A percentile compares a stretch with the other conserved stretches of the same genome.
These are phyloP conservation scores for Etheostoma cragini DNA, from an alignment of 2,113 vertebrate genomes.

Conservation along the genomic window DNA sequence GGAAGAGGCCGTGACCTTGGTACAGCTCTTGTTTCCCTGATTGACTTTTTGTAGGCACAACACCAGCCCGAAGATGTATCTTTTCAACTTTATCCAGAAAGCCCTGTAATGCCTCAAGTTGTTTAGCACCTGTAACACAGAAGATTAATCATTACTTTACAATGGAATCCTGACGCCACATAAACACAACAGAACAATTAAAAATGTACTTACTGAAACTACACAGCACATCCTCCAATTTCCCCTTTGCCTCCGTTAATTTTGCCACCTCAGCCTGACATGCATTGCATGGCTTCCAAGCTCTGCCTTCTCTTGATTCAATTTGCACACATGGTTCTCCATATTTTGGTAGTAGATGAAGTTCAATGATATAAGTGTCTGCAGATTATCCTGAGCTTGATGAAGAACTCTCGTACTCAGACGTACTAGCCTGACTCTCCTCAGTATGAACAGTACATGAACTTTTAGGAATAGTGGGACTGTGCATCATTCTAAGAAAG, in stretches of 20 bases:
- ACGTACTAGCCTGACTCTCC: not conserved
- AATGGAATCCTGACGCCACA: too few relatives aligned
- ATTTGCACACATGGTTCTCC: not conserved
- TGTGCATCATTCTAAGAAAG: not conserved
- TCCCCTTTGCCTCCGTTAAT: not conserved
- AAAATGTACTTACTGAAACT: not conserved
- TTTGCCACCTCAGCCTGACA: not conserved
- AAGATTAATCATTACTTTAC: slow-evolving; percentile 7
- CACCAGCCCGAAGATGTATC: slow-evolving; percentile 2
- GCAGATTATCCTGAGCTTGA: too few relatives aligned
- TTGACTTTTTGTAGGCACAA: slow-evolving; percentile 16
- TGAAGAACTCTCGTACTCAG: not conserved
- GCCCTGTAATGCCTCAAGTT: slow-evolving; percentile 1
- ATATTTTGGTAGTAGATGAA: not conserved
- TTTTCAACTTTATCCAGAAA: slow-evolving; percentile 27
- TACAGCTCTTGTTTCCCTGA: slow-evolving; percentile 34
- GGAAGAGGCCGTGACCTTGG: slow-evolving; percentile 26
- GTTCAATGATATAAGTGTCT: not conserved
- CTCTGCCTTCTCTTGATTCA: not conserved
- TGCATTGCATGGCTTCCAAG: not conserved
- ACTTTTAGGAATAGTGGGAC: not conserved
- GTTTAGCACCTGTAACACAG: slow-evolving; percentile 5
- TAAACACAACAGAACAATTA: too few relatives aligned
- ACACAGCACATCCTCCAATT: not conserved
- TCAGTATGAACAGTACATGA: not conserved